Conservation (phyloP, 1,140 invertebrate genomes). For the Drosophila seguyi region DNA sequence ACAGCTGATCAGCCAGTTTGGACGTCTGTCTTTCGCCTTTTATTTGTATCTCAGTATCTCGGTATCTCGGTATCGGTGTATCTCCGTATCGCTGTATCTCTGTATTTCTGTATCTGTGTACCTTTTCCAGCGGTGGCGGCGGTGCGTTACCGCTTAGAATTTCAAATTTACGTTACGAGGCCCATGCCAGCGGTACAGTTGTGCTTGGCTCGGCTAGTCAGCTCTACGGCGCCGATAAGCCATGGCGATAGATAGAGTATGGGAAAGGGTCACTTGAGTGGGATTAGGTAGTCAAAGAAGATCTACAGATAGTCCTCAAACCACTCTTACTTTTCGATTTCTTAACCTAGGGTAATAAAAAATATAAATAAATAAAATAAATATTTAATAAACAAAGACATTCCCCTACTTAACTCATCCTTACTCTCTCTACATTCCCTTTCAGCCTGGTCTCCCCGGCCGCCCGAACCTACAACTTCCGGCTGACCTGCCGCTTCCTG, state of each 20-base stretch:
- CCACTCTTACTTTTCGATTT: neutral
- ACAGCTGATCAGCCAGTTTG: constrained; percentile 81
- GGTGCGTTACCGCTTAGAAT: constrained; percentile 69
- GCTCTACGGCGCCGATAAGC: neutral
- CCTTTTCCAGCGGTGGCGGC: constrained; percentile 57
- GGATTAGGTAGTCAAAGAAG: neutral
- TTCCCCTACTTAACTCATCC: neutral
- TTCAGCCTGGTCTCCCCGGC: constrained; percentile 32
- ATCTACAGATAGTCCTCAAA: accelerated
- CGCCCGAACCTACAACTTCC: constrained; percentile 53
- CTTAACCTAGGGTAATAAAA: constrained; percentile 16
- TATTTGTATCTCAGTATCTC: constrained; percentile 48
- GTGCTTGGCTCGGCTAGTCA: constrained; percentile 46
- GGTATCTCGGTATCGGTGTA: neutral
- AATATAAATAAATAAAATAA: neutral
- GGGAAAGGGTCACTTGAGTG: constrained; percentile 3
- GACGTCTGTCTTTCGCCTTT: constrained; percentile 35
- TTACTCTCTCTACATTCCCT: neutral
- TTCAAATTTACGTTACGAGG: constrained; percentile 61
- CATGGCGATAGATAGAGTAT: constrained; percentile 15
- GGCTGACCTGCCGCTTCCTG: constrained; percentile 58
- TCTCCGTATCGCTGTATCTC: neutral
- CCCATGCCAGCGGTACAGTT: constrained; percentile 64
- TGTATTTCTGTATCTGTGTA: constrained; percentile 6
- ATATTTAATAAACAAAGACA: neutral